Evolutionary conservation across 37 sponge, comb jelly and placozoan genomes (phyloP), one percentile per base, ranked within the genome.

Genomic region (Lycopodina hypogea): DNA sequence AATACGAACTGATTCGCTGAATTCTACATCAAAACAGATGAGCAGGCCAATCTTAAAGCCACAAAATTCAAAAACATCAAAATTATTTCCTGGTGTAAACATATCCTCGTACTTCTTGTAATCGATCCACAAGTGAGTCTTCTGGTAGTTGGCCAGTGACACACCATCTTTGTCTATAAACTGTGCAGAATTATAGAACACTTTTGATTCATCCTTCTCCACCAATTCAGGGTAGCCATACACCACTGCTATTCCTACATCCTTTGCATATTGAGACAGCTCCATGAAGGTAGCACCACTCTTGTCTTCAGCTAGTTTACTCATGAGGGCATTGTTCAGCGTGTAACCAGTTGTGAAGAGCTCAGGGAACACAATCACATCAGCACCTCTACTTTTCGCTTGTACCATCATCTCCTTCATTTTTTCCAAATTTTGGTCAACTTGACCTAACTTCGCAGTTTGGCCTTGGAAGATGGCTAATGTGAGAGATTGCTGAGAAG

Each of bases 191-290:
- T 88, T 88, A 72, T 81, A 88, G 17, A 74, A 74, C 33, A 33
- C 19, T 40, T 35, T 11, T 0, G 14, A 12, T 17, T 74, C 83
- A 29, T 36, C 56, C 1, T 30, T 48, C 18, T 35, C 50, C 29
- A 21, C 45, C n/a, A 72, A 78, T 29, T 88, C 89, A 9, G 89
- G 83, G 35, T 88, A 88, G 38, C 89, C 89, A 42, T 88, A 88
- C 41, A 88, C 32, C 14, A 88, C 79, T 48, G 77, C 71, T 14
- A 77, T 69, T 3, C 45, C 56, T 24, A 2, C 15, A 48, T 78
- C 70, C 19, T 52, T 83, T 39, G 89, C 89, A 28, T 41, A 12
- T 37, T 26, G 61, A 26, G 89, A 82, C 30, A 88, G 42, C 70
- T 78, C 39, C 59, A 70, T 24, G 52, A 88, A 88, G 24, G 78